Conservation (phyloP, 2,888 invertebrate genomes). For the Lycia hirtaria region DNA sequence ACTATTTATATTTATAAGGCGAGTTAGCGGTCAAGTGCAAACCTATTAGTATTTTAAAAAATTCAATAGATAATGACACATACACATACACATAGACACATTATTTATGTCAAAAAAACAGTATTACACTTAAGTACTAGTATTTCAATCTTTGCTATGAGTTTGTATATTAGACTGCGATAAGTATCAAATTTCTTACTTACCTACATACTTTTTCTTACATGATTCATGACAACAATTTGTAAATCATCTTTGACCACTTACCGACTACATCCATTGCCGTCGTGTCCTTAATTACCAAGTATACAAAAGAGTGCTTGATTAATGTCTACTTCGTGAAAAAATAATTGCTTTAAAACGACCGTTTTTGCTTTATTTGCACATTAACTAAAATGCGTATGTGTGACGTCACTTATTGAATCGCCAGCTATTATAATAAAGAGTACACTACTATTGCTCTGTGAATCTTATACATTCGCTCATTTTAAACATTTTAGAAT, state of each 20-base stretch:
- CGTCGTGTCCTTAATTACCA: slow-evolving; percentile 28
- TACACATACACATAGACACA: too few relatives aligned
- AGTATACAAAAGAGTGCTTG: slow-evolving; percentile 19
- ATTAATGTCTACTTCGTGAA: slow-evolving; percentile 23
- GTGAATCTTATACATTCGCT: not conserved
- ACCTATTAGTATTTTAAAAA: too few relatives aligned
- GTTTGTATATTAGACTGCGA: not conserved
- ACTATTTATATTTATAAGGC: too few relatives aligned
- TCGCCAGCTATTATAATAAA: not conserved
- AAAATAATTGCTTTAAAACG: slow-evolving; percentile 27
- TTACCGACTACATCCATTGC: slow-evolving; percentile 9
- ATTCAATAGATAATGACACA: too few relatives aligned
- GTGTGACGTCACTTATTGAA: slow-evolving; percentile 4
- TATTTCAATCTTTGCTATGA: not conserved
- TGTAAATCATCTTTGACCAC: slow-evolving; percentile 12
- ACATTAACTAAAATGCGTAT: slow-evolving; percentile 9
- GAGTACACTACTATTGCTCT: not conserved
- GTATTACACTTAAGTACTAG: too few relatives aligned
- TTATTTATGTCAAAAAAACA: too few relatives aligned
- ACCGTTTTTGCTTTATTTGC: slow-evolving; percentile 23
- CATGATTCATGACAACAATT: slow-evolving; percentile 19
- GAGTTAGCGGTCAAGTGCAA: too few relatives aligned
- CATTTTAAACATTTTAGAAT: too few relatives aligned
- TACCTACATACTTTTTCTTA: not conserved
- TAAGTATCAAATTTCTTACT: not conserved